These are phyloP conservation scores for Ceriagrion tenellum DNA, from an alignment of 2,888 invertebrate genomes.

Conservation along the genomic window DNA sequence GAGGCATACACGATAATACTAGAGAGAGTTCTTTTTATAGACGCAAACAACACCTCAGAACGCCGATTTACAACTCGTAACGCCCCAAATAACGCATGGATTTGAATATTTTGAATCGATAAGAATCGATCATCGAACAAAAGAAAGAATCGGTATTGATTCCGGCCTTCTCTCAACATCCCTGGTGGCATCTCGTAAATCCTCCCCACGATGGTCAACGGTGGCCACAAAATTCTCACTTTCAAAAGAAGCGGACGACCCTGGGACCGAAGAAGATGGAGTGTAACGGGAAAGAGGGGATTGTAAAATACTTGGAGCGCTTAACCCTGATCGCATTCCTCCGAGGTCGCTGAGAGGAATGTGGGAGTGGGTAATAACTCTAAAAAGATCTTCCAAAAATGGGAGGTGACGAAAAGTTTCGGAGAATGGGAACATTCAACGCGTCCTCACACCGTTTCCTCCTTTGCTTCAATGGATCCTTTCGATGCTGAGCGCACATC, in stretches of 20 bases:
- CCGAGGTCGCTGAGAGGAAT: background rate
- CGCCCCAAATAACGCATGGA: too few relatives aligned
- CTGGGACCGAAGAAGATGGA: background rate
- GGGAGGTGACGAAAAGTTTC: background rate
- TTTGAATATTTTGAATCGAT: too few relatives aligned
- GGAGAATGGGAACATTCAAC: too few relatives aligned
- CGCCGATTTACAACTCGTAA: too few relatives aligned
- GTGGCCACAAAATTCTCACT: background rate
- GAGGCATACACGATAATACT: too few relatives aligned
- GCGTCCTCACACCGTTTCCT: too few relatives aligned
- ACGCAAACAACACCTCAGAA: too few relatives aligned
- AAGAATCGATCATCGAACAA: background rate
- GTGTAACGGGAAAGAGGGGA: background rate
- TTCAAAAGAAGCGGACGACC: background rate
- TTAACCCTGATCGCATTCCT: background rate
- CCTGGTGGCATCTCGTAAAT: background rate
- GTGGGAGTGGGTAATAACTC: background rate
- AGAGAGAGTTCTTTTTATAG: too few relatives aligned
- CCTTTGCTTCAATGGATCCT: too few relatives aligned
- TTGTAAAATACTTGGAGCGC: background rate
- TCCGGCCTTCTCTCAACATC: background rate
- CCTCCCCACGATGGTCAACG: background rate
- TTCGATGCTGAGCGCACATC: too few relatives aligned
- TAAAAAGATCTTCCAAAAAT: background rate
- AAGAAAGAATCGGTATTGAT: background rate